phyloP scores from a whole-genome alignment of 2,888 invertebrate genomes.

The Cryptus viduatorius region DNA sequence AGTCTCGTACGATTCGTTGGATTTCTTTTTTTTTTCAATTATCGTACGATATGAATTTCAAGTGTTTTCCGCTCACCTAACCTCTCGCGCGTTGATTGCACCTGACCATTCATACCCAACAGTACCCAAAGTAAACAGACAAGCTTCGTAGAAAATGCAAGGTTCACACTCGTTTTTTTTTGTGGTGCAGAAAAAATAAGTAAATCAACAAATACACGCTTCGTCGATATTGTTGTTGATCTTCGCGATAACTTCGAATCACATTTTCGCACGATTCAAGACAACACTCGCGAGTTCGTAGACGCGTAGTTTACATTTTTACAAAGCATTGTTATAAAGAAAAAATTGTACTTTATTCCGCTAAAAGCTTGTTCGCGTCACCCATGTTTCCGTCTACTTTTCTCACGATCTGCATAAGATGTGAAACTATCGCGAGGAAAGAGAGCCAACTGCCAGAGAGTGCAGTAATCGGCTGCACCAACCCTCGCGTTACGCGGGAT shows the following conservation, averaged over 20 bases:
- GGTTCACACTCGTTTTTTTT: conserved; percentile 5
- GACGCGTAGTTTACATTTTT: conserved; percentile 54
- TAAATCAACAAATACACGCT: conserved; percentile 11
- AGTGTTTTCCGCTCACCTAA: conserved; percentile 78
- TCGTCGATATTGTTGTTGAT: background rate
- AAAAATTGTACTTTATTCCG: conserved; percentile 32
- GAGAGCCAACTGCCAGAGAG: conserved; percentile 10
- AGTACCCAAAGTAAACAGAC: conserved; percentile 4
- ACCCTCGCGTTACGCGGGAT: conserved; percentile 5
- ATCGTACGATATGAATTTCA: background rate
- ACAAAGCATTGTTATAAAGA: conserved; percentile 43
- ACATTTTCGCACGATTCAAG: conserved; percentile 23
- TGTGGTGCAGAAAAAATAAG: conserved; percentile 9
- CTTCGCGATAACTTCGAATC: conserved; percentile 15
- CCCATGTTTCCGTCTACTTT: conserved; percentile 10
- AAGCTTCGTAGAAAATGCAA: conserved; percentile 53
- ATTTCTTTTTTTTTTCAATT: background rate
- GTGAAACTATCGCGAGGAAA: background rate
- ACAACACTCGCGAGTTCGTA: conserved; percentile 39
- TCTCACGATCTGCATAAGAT: conserved; percentile 21
- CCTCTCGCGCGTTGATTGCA: conserved; percentile 82
- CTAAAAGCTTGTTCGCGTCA: conserved; percentile 15
- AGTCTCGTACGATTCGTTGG: background rate
- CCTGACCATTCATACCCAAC: conserved; percentile 81
- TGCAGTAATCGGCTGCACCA: conserved; percentile 3